These are phyloP conservation scores for Bradypus variegatus DNA, from an alignment of 2,797 vertebrate species.

Conservation along the genomic window DNA sequence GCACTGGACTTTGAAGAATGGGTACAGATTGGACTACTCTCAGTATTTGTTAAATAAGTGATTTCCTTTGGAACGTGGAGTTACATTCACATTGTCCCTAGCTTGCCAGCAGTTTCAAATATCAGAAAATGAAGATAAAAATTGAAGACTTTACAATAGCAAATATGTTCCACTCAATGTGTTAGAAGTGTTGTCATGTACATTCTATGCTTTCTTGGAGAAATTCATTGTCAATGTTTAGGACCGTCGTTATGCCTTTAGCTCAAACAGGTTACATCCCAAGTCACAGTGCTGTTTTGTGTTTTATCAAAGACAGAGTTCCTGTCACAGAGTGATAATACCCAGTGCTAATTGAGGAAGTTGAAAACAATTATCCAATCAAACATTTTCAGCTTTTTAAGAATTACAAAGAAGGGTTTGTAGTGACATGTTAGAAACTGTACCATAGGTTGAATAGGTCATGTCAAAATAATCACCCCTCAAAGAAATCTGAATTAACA, in stretches of 20 bases:
- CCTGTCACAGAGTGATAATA: not conserved
- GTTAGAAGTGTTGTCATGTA: not conserved
- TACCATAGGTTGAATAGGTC: not conserved
- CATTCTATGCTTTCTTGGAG: not conserved
- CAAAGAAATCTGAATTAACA: not conserved
- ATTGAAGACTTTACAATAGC: not conserved
- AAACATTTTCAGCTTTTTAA: not conserved
- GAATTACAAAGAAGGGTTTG: not conserved
- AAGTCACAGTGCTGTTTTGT: not conserved
- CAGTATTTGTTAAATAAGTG: not conserved
- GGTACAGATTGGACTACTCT: not conserved
- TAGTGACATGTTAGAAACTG: not conserved
- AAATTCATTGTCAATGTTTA: not conserved
- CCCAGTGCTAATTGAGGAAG: not conserved
- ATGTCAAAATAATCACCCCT: not conserved
- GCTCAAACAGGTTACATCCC: not conserved
- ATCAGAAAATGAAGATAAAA: conserved; percentile 5
- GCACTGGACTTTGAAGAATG: not conserved
- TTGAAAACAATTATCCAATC: not conserved
- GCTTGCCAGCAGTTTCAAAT: not conserved
- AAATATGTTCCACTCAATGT: not conserved
- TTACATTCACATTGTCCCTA: not conserved
- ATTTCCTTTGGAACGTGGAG: not conserved
- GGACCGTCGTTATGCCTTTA: not conserved
- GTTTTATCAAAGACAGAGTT: not conserved